Conservation (phyloP, 1,140 invertebrate species). For the Drosophila watanabei region DNA sequence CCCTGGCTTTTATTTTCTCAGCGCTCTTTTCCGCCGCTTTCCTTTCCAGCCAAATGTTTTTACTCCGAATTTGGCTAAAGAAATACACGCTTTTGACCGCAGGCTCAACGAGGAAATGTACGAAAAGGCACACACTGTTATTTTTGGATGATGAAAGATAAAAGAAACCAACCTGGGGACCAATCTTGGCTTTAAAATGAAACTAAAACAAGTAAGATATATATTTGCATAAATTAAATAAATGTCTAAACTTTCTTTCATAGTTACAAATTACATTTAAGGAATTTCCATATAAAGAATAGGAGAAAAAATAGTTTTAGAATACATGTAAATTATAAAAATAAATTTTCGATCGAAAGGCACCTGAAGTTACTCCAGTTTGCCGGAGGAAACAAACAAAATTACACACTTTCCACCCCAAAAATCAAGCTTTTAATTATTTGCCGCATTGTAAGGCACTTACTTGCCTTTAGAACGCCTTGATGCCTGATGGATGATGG, state of each 20-base stretch:
- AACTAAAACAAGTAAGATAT: background rate
- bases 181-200: background rate
- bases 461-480: background rate
- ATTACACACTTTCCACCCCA: background rate
- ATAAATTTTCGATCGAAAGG: background rate
- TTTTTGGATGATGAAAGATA: slow-evolving; percentile 52
- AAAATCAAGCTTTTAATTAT: slow-evolving; percentile 9
- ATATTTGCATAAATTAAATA: background rate
- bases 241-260: too few species aligned
- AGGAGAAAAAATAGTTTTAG: too few species aligned
- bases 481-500: slow-evolving; percentile 4
- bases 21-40: background rate
- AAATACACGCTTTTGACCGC: slow-evolving; percentile 42
- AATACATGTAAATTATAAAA: background rate
- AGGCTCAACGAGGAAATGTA: slow-evolving; percentile 39
- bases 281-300: too few species aligned
- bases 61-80: slow-evolving; percentile 50
- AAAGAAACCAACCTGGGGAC: slow-evolving; percentile 5
- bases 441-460: background rate
- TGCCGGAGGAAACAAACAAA: background rate
- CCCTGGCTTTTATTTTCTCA: slow-evolving; percentile 26
- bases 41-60: slow-evolving; percentile 46
- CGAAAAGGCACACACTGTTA: slow-evolving; percentile 26
- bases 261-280: background rate
- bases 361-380: background rate